Evolutionary conservation across 2,888 invertebrate genomes (phyloP), one percentile per base, ranked within the genome.

Genomic region (Trisateles emortualis): DNA sequence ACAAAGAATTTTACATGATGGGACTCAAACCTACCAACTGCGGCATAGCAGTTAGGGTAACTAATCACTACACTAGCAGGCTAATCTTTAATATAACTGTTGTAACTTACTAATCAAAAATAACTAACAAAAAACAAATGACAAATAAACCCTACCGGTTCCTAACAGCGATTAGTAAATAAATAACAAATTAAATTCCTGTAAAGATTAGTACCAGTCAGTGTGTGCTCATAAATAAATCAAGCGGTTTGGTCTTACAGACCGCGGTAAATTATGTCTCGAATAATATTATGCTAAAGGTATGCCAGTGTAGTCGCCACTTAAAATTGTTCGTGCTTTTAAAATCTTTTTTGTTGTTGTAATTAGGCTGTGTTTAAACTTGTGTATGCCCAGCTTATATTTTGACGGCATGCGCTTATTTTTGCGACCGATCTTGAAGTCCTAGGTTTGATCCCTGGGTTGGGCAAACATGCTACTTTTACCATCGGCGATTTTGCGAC

Each of bases 171-270:
- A 86, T 87, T 86, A 86, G 84, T 87, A 87, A 89, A 87, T 87
- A 90, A 89, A 88, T 87, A 88, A 85, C 87, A 84, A 89, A 89
- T 90, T 90, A 90, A 90, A 90, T 87, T 87, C 87, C 86, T 84
- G 74, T 86, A 85, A 87, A 89, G 89, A 89, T 90, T 89, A 89
- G 86, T 86, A 84, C 83, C 72, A 84, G 80, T 86, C 85, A 83
- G 83, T 78, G 83, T 79, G 81, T 74, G 81, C 76, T 85, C 87
- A 82, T 88, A 90, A 88, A 92, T 91, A 92, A 92, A 92, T 92
- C 92, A 92, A 83, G 80, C 62, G 71, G 72, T 76, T 70, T 75
- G 74, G 79, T 83, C 83, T 78, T 75, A 74, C 75, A 76, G 79
- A 69, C 75, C 78, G 74, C 78, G 77, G 83, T 90, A 86, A 89